Evolutionary conservation across 1,140 invertebrate genomes (phyloP), one percentile per base, ranked within the genome.

Genomic region (Leucophenga varia): DNA sequence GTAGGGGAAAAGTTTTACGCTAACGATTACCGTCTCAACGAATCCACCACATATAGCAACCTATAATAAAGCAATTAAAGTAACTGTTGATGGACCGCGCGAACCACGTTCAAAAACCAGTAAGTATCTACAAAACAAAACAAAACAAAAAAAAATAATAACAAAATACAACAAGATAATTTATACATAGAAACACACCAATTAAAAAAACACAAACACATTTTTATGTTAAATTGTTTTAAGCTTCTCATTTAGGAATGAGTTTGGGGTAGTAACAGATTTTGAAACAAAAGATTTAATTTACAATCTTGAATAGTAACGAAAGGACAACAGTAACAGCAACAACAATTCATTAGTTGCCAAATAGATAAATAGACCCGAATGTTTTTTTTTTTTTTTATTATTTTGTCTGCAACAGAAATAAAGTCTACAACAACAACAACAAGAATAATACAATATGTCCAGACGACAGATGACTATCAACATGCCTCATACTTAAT

Each of bases 61-160:
- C 3, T 98, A 98, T 79, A 91, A 88, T 60, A 98, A 98, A 77
- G 95, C 95, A 22, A 98, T 99, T 76, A 99, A 99, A 80, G 94
- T 98, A 41, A 98, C 95, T 5, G 90, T 92, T 14, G 96, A 98
- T 78, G 96, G 96, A 68, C 96, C 96, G n/a, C 79, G 96, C 67
- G 95, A 98, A 79, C 95, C 95, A 8, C 81, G 96, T 75, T 95
- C 91, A 64, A 97, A 97, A 82, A 92, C 91, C 81, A 93, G 94
- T 95, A 87, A 93, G 91, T 91, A 80, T 77, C n/a, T n/a, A n/a
- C n/a, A n/a, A n/a, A n/a, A n/a, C n/a, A n/a, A n/a, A n/a, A n/a
- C n/a, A n/a, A n/a, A n/a, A n/a, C n/a, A n/a, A n/a, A n/a, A n/a
- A n/a, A n/a, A n/a, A n/a, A n/a, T n/a, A n/a, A n/a, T n/a, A n/a